phyloP scores from a whole-genome alignment of 2,888 invertebrate species.

The Elysia crispata region DNA sequence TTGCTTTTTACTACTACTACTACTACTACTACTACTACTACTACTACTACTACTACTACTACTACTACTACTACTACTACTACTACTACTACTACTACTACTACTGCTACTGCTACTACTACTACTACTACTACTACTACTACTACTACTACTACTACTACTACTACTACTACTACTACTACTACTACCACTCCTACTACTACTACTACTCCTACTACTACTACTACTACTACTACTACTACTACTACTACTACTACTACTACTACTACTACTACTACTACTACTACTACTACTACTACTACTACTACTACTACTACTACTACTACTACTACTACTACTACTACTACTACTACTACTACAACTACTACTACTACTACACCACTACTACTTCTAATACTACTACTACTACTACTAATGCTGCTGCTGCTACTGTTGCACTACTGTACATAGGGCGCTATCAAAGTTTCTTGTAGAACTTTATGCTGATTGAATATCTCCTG shows the following conservation, averaged over 20 bases:
- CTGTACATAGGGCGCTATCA: no score
- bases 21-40: neutral
- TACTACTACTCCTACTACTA: neutral
- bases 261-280: no score
- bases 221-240: no score
- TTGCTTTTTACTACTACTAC: no score
- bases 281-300: no score
- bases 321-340: neutral
- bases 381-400: no score
- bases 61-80: constrained; percentile 28
- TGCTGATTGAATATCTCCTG: no score
- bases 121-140: no score
- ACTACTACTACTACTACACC: no score
- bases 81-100: neutral
- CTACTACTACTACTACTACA: neutral
- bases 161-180: no score
- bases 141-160: neutral
- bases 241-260: no score
- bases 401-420: neutral
- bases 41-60: neutral
- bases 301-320: neutral
- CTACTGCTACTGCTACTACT: neutral
- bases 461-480: no score
- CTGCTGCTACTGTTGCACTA: neutral
- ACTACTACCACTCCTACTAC: neutral